Conservation (phyloP, 1,140 invertebrate genomes). For the Leucophenga varia region DNA sequence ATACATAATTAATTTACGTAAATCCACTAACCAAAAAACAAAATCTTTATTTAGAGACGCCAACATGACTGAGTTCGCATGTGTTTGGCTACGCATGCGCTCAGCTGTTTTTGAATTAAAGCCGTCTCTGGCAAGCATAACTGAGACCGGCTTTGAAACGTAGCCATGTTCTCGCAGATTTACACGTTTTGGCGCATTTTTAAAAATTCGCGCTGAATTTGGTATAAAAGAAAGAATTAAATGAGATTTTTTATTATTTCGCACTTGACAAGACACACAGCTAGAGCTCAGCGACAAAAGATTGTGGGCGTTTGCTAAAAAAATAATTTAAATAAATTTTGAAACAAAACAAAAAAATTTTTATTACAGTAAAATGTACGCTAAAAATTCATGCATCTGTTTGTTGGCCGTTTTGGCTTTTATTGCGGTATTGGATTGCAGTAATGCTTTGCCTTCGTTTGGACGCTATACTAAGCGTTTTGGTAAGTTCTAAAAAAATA, state of each 20-base stretch:
- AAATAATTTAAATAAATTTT: slow-evolving; percentile 2
- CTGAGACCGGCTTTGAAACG: slow-evolving; percentile 34
- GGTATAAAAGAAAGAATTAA: slow-evolving; percentile 48
- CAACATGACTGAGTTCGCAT: too few species aligned
- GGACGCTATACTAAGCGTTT: slow-evolving; percentile 45
- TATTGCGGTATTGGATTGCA: slow-evolving; percentile 25
- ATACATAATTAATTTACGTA: too few species aligned
- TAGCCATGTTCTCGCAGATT: slow-evolving; percentile 11
- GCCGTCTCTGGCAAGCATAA: too few species aligned
- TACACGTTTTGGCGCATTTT: slow-evolving; percentile 35
- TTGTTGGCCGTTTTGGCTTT: slow-evolving; percentile 20
- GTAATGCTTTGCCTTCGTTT: slow-evolving; percentile 35
- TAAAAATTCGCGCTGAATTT: slow-evolving; percentile 38
- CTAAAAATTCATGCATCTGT: slow-evolving; percentile 24
- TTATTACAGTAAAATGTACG: slow-evolving; percentile 27
- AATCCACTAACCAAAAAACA: too few species aligned
- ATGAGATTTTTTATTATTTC: slow-evolving; percentile 44
- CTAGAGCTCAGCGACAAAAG: too few species aligned
- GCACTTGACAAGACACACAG: slow-evolving; percentile 25
- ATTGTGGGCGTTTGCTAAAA: too few species aligned
- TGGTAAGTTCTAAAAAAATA: slow-evolving; percentile 37
- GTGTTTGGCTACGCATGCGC: slow-evolving; percentile 6
- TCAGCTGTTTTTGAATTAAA: too few species aligned
- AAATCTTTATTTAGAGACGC: too few species aligned
- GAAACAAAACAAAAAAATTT: too few species aligned